Evolutionary conservation across 2,888 invertebrate genomes (phyloP), one percentile per base, ranked within the genome.

Genomic region (Noctua janthina): DNA sequence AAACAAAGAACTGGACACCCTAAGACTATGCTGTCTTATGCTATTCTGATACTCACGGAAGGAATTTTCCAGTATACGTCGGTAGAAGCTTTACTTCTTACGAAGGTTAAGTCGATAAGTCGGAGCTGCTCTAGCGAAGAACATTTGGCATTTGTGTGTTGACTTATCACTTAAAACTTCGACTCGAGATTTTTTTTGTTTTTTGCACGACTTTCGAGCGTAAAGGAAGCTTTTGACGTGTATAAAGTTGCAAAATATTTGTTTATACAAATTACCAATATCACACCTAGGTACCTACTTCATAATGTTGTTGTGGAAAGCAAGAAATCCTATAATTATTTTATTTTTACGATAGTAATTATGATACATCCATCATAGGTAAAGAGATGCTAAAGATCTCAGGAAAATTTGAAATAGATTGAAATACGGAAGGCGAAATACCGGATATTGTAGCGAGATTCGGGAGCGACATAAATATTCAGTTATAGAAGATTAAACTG

Each of bases 141-240:
- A 67, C 69, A 56, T 23, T 49, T 20, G 68, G 29, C 49, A 82
- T 51, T 23, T 35, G 29, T 29, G 29, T 29, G 29, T 29, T 29
- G 29, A 68, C 59, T 67, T 76, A n/a, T 56, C 49, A 78, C 69
- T 83, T 83, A 78, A 83, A 83, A 78, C 29, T 49, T 72, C 23
- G 4, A 1, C 15, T 67, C 35, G 13, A 56, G 23, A 23, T 51
- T 46, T 46, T 39, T 46, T 29, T 73, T 17, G 1, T 1, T 54
- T 54, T 29, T 68, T 23, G 4, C 6, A n/a, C 1, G 35, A 54
- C 20, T n/a, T 59, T 17, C 6, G 2, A 62, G 23, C 51, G 23
- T 39, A 10, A 62, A 13, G 35, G 49, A 17, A 8, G 8, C 23
- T 49, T 76, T 39, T 20, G 1, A 59, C 13, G 13, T 59, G 46